These are phyloP conservation scores for Drosophila eohydei DNA, from an alignment of 2,888 invertebrate species.

Conservation along the genomic window DNA sequence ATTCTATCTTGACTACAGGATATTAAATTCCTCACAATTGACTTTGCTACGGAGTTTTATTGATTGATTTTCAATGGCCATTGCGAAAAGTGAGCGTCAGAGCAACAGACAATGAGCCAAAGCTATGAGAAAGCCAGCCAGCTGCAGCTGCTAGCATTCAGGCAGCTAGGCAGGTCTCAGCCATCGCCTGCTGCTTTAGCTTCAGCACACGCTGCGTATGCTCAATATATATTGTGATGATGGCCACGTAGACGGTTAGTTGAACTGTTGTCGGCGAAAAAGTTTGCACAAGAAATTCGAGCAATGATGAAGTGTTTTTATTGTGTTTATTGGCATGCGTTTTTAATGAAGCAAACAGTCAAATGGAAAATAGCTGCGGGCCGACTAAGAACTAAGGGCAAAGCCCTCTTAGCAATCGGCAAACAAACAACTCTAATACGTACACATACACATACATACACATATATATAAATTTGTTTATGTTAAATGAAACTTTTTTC, in stretches of 20 bases:
- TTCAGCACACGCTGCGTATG: constrained; percentile 70
- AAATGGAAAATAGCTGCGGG: constrained; percentile 15
- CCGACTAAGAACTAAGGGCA: not conserved
- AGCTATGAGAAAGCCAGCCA: constrained; percentile 20
- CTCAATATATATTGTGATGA: constrained; percentile 59
- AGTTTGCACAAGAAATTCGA: constrained; percentile 76
- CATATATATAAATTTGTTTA: constrained; percentile 27
- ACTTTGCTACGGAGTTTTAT: constrained; percentile 75
- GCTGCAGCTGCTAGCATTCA: constrained; percentile 11
- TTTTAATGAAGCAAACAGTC: constrained; percentile 70
- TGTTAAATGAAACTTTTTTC: constrained; percentile 70
- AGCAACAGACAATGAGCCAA: constrained; percentile 62
- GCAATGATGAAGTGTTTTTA: constrained; percentile 75
- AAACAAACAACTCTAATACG: constrained; percentile 53
- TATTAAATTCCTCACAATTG: constrained; percentile 72
- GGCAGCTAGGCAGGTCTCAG: not conserved
- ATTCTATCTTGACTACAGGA: constrained; percentile 4
- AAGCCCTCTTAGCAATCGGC: constrained; percentile 16
- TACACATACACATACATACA: not conserved
- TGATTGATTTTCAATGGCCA: constrained; percentile 77
- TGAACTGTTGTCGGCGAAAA: constrained; percentile 43
- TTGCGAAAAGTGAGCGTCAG: constrained; percentile 45
- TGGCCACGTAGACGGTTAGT: constrained; percentile 52
- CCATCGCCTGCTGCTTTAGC: constrained; percentile 14
- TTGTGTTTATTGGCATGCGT: constrained; percentile 68